phyloP scores from a whole-genome alignment of 2,888 invertebrate genomes.

The Poecilus cupreus region DNA sequence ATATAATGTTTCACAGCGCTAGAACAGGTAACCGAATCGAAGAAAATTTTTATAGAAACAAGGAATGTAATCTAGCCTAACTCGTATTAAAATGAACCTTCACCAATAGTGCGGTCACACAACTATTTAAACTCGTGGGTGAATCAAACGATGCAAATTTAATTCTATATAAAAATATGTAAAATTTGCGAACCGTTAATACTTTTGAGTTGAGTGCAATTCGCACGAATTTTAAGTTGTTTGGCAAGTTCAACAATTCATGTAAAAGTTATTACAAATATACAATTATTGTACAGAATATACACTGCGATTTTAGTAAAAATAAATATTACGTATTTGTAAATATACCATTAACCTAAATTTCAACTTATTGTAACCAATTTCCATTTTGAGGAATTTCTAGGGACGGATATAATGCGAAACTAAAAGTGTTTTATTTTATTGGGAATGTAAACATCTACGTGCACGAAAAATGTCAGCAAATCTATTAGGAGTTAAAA shows the following conservation, averaged over 20 bases:
- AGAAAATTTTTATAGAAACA: constrained; percentile 25
- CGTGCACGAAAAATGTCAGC: constrained; percentile 34
- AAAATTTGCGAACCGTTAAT: constrained; percentile 15
- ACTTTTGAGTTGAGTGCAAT: neutral
- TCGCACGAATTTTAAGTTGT: constrained; percentile 23
- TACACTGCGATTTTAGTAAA: constrained; percentile 23
- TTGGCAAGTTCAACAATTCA: constrained; percentile 45
- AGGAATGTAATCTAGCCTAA: constrained; percentile 31
- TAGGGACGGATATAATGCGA: constrained; percentile 11
- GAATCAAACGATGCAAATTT: constrained; percentile 9
- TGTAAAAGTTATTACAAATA: constrained; percentile 39
- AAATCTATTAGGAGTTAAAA: constrained; percentile 6
- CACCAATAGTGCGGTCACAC: constrained; percentile 33
- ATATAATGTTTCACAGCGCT: constrained; percentile 55
- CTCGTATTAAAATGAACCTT: constrained; percentile 3
- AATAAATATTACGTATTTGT: constrained; percentile 44
- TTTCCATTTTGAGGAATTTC: neutral
- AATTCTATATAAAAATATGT: neutral
- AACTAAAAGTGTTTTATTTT: neutral
- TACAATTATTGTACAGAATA: constrained; percentile 45
- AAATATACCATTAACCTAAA: constrained; percentile 24
- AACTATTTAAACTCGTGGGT: neutral
- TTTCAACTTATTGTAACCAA: neutral
- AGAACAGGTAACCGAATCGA: constrained; percentile 57
- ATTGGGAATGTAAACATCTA: constrained; percentile 12